phyloP scores from a whole-genome alignment of 2,113 vertebrate genomes.

The Rhombomys opimus region DNA sequence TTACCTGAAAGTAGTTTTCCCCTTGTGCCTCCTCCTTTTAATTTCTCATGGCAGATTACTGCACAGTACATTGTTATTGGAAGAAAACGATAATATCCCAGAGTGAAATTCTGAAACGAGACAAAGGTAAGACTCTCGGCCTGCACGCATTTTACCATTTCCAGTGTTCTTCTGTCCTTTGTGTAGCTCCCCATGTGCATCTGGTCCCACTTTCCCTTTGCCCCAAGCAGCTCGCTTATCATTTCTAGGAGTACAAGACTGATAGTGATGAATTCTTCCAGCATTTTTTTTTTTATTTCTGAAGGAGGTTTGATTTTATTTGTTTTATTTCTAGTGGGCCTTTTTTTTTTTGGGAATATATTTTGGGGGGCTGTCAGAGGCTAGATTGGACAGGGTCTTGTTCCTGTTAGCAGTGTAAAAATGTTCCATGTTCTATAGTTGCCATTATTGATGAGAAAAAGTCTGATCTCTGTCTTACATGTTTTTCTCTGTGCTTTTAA shows the following conservation, averaged over 20 bases:
- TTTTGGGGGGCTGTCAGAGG: neutral
- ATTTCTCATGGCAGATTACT: neutral
- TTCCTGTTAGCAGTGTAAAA: constrained; percentile 32
- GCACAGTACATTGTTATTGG: neutral
- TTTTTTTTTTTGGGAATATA: neutral
- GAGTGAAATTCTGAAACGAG: neutral
- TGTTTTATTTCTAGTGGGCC: neutral
- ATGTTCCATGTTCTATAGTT: neutral
- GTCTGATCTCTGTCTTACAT: neutral
- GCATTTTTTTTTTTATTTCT: neutral
- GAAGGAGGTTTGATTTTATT: neutral
- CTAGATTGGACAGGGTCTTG: neutral
- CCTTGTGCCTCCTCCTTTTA: neutral
- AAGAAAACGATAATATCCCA: neutral
- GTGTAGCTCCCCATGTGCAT: neutral
- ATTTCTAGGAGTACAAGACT: neutral
- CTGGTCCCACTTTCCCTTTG: neutral
- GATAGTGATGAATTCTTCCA: neutral
- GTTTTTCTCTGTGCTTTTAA: neutral
- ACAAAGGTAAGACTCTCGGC: neutral
- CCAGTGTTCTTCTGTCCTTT: neutral
- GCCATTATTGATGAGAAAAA: constrained; percentile 15
- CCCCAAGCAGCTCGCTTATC: neutral
- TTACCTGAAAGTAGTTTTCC: neutral
- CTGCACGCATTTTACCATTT: neutral